Evolutionary conservation across 1,140 invertebrate species (phyloP), one percentile per base, ranked within the genome.

Genomic region (Trigoniulus corallinus): DNA sequence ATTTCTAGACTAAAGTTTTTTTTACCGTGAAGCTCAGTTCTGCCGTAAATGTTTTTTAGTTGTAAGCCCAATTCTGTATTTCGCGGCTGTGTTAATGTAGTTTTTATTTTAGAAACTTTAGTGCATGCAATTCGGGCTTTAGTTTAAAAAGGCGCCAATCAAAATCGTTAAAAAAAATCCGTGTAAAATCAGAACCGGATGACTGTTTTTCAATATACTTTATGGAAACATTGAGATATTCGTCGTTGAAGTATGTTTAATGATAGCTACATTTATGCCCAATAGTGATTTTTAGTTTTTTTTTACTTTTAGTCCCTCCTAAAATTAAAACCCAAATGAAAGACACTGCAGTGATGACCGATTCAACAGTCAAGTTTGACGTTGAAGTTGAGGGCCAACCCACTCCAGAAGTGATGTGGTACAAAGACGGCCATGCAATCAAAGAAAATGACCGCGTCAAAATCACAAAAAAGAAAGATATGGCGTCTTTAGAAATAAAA

Each of bases 321-420:
- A 85, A 81, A 62, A 81, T 93, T 24, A 81, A 74, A 43, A 82
- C 77, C 58, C 84, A 88, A 61, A 72, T 88, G 53, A 72, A 77
- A 26, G 82, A 89, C 58, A 72, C 80, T 47, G 74, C 74, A 0
- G 79, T 78, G 41, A 75, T 79, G 63, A 76, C 78, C 13, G 79
- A 78, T 1, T 71, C 79, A 48, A 74, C 73, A 1, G 67, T 85
- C 4, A 78, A 75, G 29, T 78, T 91, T 59, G 76, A 76, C 3
- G 75, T 87, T 0, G 76, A 85, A 60, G 75, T 94, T n/a, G 81
- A 88, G 59, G 88, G 84, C 37, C 78, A 76, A 3, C 89, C 89
- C 0, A 68, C 75, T 23, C 87, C 89, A 1, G 77, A 81, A 4
- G 74, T 91, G 1, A 77, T 75, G 56, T 88, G 88, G 75, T 88